Evolutionary conservation across 2,888 invertebrate species (phyloP).

Genomic region (Cyaniris semiargus): DNA sequence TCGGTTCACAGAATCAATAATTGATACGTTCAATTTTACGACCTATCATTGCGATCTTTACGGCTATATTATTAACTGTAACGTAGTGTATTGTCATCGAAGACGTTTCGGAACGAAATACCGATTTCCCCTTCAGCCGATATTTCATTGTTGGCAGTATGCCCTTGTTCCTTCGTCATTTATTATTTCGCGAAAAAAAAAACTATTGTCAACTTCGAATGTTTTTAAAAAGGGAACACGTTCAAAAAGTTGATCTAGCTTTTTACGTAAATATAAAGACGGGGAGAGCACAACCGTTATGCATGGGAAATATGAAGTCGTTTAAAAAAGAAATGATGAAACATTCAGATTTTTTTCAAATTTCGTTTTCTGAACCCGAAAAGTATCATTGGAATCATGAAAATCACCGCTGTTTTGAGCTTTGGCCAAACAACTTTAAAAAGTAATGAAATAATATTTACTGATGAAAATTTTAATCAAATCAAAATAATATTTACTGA

Average conservation of each 20-base stretch:
- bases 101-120: conserved; percentile 38
- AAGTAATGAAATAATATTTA: too few species aligned
- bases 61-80: conserved; percentile 42
- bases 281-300: background rate
- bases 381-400: background rate
- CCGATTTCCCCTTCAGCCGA: conserved; percentile 51
- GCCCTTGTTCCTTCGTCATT: conserved; percentile 56
- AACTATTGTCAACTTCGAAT: conserved; percentile 54
- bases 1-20: conserved; percentile 44
- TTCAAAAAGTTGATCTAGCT: conserved; percentile 41
- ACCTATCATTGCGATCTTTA: conserved; percentile 46
- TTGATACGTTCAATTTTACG: conserved; percentile 51
- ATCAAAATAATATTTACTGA: too few species aligned
- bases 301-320: conserved; percentile 5
- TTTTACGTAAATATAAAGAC: conserved; percentile 43
- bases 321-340: background rate
- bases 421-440: too few species aligned
- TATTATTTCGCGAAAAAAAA: conserved; percentile 61
- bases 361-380: too few species aligned
- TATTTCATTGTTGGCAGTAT: conserved; percentile 54
- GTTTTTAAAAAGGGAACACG: conserved; percentile 56
- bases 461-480: too few species aligned
- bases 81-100: conserved; percentile 37
- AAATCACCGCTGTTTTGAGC: too few species aligned
- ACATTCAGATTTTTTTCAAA: background rate